Evolutionary conservation across 2,113 vertebrate species (phyloP), one percentile per base, ranked within the genome.

Genomic region (Galbula dea): DNA sequence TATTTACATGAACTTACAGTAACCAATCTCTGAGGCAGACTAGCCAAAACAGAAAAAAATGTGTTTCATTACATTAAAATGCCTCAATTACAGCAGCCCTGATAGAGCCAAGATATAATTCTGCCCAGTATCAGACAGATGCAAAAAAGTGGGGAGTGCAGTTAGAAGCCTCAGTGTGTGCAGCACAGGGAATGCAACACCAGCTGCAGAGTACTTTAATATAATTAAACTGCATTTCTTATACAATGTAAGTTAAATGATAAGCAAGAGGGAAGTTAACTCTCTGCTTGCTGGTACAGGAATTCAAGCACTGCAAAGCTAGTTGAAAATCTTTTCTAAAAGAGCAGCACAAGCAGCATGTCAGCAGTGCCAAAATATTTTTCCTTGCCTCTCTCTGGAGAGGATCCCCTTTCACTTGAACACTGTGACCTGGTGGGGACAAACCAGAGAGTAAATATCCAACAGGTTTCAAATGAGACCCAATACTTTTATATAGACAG

Each of bases 151-250:
- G 52, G 61, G 62, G 88, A 93, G 68, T 65, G 61, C 69, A 51
- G 66, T 72, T 65, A 86, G 76, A 89, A 68, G 14, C 71, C 41
- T 43, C 68, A 79, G 59, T 27, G 12, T 90, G 34, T 77, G 27
- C 69, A 90, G 52, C 39, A 51, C 37, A 88, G 41, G 27, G 30
- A 85, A 94, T 26, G 41, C 8, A 45, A 81, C 51, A 51, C 30
- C 85, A 95, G 67, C 55, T 95, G 90, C 79, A 91, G 37, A 80
- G 71, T 85, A 80, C 71, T 89, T 88, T n/a, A 83, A 39, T 49
- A n/a, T 69, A 88, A 89, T 91, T 88, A 86, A 91, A 55, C 34
- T 23, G 37, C n/a, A 83, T 49, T 87, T 78, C 66, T 91, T 65
- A 76, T 21, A 54, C 43, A 65, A 84, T 55, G 3, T 11, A 62